Evolutionary conservation across 2,797 vertebrate genomes (phyloP).

Genomic region (Acanthurus lineatus): DNA sequence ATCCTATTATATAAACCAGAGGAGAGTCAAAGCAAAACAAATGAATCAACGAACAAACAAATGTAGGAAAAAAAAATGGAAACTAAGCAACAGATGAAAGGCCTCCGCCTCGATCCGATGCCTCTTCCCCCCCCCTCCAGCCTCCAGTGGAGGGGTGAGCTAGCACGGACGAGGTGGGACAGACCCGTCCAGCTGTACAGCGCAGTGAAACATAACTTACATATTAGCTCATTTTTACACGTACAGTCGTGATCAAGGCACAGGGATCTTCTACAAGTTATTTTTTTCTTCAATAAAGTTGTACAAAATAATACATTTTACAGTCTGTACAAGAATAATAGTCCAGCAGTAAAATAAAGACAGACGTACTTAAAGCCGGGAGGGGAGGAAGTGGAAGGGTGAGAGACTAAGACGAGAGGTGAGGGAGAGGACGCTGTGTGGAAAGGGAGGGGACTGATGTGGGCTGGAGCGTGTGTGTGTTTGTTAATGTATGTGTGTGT

Average conservation of each 20-base stretch:
- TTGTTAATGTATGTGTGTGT: slow-evolving; percentile 18
- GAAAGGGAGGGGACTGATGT: slow-evolving; percentile 20
- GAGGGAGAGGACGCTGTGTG: slow-evolving; percentile 6
- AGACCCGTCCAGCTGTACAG: slow-evolving; percentile 91
- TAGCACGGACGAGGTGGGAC: slow-evolving; percentile 82
- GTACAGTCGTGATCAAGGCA: slow-evolving; percentile 97
- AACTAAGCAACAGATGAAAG: slow-evolving; percentile 90
- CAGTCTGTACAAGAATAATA: slow-evolving; percentile 99
- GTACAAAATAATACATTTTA: slow-evolving; percentile 99
- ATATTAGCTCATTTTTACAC: slow-evolving; percentile 93
- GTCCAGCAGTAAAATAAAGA: slow-evolving; percentile 94
- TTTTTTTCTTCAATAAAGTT: slow-evolving; percentile 93
- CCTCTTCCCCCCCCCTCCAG: slow-evolving; percentile 30
- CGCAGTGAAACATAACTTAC: slow-evolving; percentile 91
- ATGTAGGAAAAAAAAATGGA: slow-evolving; percentile 72
- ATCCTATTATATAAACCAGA: slow-evolving; percentile 85
- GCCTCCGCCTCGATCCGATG: slow-evolving; percentile 77
- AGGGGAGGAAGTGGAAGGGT: slow-evolving; percentile 26
- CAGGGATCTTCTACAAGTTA: slow-evolving; percentile 95
- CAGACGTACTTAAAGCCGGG: slow-evolving; percentile 81
- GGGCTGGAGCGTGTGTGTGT: slow-evolving; percentile 18
- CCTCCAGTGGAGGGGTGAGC: slow-evolving; percentile 57
- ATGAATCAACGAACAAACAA: slow-evolving; percentile 74
- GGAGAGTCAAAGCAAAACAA: slow-evolving; percentile 75
- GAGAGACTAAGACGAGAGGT: slow-evolving; percentile 47